Percentiles rank a stretch among this genome's conserved stretches.
Evolutionary conservation across 2,888 invertebrate genomes (phyloP).

Genomic region (Prionchulus punctatus): DNA sequence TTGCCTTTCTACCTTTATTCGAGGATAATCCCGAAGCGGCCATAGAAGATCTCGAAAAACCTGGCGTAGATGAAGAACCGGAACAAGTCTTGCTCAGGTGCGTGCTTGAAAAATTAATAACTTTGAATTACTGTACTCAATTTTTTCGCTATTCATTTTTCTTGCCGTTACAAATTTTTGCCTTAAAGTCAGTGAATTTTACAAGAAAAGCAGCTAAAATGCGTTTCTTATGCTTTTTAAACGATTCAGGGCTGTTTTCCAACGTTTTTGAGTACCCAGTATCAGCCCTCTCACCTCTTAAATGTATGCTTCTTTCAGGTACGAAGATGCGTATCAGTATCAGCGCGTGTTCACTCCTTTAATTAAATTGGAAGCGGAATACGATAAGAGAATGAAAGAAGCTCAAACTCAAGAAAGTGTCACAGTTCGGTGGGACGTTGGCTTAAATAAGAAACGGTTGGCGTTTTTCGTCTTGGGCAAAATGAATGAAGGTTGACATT

Average conservation of each 20-base stretch:
- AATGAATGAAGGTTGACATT: slow-evolving; percentile 57
- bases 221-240: too few relatives aligned
- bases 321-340: slow-evolving; percentile 98
- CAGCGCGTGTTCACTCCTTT: slow-evolving; percentile 93
- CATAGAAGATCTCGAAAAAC: slow-evolving; percentile 91
- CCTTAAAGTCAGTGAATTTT: not conserved
- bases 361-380: slow-evolving; percentile 91
- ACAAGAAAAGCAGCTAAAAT: too few relatives aligned
- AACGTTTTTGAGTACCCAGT: too few relatives aligned
- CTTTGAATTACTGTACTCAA: not conserved
- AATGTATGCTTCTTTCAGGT: slow-evolving; percentile 42
- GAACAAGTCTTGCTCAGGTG: slow-evolving; percentile 56
- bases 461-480: slow-evolving; percentile 93
- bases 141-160: not conserved
- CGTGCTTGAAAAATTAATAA: not conserved
- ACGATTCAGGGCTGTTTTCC: too few relatives aligned
- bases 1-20: slow-evolving; percentile 5
- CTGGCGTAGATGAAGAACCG: slow-evolving; percentile 92
- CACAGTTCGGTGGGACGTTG: slow-evolving; percentile 95
- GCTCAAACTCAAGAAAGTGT: slow-evolving; percentile 96
- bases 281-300: not conserved
- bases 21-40: slow-evolving; percentile 89
- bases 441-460: slow-evolving; percentile 89
- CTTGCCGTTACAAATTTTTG: not conserved
- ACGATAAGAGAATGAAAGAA: slow-evolving; percentile 90